These are phyloP conservation scores for Peromyscus leucopus DNA, from an alignment of 2,113 vertebrate species.

Conservation along the genomic window DNA sequence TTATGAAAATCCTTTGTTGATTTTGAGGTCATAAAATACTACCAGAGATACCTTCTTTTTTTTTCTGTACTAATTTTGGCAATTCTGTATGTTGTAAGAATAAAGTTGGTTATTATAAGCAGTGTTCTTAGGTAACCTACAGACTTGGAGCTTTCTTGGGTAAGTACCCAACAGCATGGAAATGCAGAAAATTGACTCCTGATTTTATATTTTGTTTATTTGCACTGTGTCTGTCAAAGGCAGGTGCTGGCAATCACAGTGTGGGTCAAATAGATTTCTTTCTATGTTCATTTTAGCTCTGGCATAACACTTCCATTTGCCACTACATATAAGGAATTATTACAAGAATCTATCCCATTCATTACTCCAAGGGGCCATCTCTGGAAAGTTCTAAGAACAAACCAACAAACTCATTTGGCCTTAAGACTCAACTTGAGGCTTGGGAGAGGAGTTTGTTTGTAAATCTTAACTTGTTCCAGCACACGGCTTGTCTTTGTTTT, in stretches of 20 bases:
- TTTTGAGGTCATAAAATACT: neutral
- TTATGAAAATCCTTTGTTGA: neutral
- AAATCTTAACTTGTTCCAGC: neutral
- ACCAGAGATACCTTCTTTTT: neutral
- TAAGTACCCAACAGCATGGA: neutral
- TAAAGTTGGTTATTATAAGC: neutral
- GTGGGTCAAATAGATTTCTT: neutral
- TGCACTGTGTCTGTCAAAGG: neutral
- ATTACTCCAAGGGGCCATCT: neutral
- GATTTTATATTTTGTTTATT: neutral
- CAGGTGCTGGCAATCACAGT: neutral
- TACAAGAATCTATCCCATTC: neutral
- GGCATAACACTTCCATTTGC: neutral
- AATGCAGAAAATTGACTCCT: neutral
- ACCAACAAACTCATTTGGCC: neutral
- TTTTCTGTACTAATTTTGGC: neutral
- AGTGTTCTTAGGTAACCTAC: neutral
- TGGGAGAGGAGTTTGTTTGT: neutral
- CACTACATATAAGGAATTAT: neutral
- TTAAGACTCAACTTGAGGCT: neutral
- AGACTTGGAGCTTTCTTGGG: neutral
- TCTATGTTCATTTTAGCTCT: neutral
- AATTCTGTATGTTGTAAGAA: constrained; percentile 12
- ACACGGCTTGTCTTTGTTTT: neutral
- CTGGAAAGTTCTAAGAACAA: neutral